These are phyloP conservation scores for Thyatira batis DNA, from an alignment of 2,888 invertebrate genomes.

Conservation along the genomic window DNA sequence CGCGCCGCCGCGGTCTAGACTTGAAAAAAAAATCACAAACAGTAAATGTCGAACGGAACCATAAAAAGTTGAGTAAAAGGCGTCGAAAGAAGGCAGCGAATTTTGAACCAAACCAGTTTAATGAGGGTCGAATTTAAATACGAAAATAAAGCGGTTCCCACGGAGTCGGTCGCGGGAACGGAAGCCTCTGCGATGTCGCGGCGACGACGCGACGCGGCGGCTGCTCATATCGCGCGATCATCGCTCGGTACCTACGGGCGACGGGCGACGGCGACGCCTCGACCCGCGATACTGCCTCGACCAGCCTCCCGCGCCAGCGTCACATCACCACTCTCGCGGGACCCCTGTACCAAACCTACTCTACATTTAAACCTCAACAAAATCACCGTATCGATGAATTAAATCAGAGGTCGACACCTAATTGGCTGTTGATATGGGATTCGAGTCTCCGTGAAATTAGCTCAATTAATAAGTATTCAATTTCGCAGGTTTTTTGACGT, in stretches of 20 bases:
- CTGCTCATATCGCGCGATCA: constrained; percentile 40
- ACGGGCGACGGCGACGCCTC: constrained; percentile 42
- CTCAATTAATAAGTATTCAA: constrained; percentile 57
- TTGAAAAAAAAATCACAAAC: constrained; percentile 68
- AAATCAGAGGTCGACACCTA: constrained; percentile 43
- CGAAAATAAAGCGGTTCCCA: constrained; percentile 81
- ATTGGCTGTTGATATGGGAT: constrained; percentile 47
- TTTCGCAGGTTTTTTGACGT: constrained; percentile 52
- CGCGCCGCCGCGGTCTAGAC: constrained; percentile 64
- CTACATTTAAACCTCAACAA: background rate
- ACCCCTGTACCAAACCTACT: constrained; percentile 4
- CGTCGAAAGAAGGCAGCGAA: constrained; percentile 82
- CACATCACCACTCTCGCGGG: constrained; percentile 27
- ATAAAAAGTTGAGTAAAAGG: constrained; percentile 82
- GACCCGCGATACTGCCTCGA: background rate
- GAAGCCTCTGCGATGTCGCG: constrained; percentile 72
- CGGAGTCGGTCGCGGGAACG: constrained; percentile 80
- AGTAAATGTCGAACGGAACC: constrained; percentile 81
- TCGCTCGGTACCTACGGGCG: constrained; percentile 33
- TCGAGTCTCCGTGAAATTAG: constrained; percentile 57
- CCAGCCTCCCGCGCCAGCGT: constrained; percentile 14
- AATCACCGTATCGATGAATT: constrained; percentile 16
- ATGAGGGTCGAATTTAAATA: constrained; percentile 83
- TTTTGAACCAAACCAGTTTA: constrained; percentile 81
- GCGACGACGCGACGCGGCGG: constrained; percentile 37